Conservation (phyloP, 64 coral and sea anemone species). For the Orbicella faveolata region DNA sequence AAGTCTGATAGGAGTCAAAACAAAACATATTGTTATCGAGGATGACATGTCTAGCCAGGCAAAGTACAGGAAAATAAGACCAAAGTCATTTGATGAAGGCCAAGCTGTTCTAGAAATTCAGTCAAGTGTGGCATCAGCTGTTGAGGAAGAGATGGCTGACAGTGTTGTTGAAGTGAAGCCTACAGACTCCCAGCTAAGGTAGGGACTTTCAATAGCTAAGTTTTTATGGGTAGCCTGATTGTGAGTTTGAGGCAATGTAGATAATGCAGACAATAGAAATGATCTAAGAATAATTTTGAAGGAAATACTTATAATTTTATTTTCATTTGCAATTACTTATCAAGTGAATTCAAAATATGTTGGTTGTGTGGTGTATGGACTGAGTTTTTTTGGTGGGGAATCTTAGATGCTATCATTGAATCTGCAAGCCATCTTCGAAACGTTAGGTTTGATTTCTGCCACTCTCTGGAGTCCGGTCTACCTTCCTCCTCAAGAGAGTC, state of each 20-base stretch:
- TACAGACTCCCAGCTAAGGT: constrained; percentile 22
- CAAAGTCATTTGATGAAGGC: constrained; percentile 43
- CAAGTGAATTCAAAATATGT: too few relatives aligned
- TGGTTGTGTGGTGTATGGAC: too few relatives aligned
- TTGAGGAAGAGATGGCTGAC: constrained; percentile 38
- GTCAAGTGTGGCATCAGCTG: background rate
- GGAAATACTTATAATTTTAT: too few relatives aligned
- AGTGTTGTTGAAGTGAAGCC: constrained; percentile 1
- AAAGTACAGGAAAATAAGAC: constrained; percentile 83
- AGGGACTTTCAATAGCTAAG: background rate
- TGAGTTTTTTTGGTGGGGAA: too few relatives aligned
- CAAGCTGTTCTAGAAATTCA: constrained; percentile 1
- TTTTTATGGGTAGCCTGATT: background rate
- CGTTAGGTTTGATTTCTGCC: too few relatives aligned
- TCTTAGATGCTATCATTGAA: too few relatives aligned
- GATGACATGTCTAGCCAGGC: constrained; percentile 49
- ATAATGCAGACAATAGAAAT: background rate
- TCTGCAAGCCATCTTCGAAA: too few relatives aligned
- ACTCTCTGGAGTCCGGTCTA: too few relatives aligned
- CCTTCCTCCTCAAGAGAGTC: too few relatives aligned
- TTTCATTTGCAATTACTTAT: too few relatives aligned
- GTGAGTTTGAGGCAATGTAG: background rate
- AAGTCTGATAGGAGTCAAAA: background rate
- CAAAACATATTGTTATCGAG: constrained; percentile 4
- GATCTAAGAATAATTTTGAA: too few relatives aligned